Percentiles rank a stretch among this genome's conserved stretches.
These are phyloP conservation scores for Scomber colias DNA, from an alignment of 2,113 vertebrate genomes.

Conservation along the genomic window DNA sequence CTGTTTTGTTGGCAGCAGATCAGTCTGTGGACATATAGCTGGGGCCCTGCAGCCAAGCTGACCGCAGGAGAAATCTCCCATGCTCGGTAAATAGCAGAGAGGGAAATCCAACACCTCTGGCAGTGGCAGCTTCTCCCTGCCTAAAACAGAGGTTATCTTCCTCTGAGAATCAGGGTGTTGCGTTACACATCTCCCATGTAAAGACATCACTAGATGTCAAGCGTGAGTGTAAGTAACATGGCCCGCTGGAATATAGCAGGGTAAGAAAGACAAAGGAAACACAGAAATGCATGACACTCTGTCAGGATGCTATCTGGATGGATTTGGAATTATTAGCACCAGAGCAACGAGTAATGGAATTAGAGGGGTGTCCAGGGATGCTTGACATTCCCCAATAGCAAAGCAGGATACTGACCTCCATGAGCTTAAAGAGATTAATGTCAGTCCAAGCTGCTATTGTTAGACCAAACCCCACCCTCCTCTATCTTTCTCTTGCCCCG, in stretches of 20 bases:
- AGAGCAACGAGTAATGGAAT: constrained; percentile 69
- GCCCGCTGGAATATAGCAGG: constrained; percentile 67
- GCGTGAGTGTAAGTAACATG: constrained; percentile 81
- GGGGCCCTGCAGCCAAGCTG: constrained; percentile 72
- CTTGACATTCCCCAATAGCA: constrained; percentile 73
- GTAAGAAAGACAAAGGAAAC: constrained; percentile 57
- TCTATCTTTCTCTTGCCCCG: constrained; percentile 41
- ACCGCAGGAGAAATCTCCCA: constrained; percentile 77
- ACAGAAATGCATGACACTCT: constrained; percentile 14
- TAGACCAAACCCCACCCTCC: constrained; percentile 49
- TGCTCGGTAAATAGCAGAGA: constrained; percentile 75
- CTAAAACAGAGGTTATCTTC: constrained; percentile 80
- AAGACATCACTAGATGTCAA: constrained; percentile 80
- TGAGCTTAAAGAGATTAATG: constrained; percentile 80
- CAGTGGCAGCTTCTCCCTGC: constrained; percentile 69
- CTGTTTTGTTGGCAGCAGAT: constrained; percentile 60
- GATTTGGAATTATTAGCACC: constrained; percentile 70
- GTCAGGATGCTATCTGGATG: constrained; percentile 45
- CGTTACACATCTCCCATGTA: constrained; percentile 80
- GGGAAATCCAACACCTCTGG: constrained; percentile 81
- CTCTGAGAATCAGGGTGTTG: constrained; percentile 76
- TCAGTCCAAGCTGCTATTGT: constrained; percentile 76
- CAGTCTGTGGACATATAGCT: constrained; percentile 45
- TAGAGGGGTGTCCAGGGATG: constrained; percentile 71
- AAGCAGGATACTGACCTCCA: constrained; percentile 74